Evolutionary conservation across 2,888 invertebrate genomes (phyloP).

Genomic region (Xestobium rufovillosum): DNA sequence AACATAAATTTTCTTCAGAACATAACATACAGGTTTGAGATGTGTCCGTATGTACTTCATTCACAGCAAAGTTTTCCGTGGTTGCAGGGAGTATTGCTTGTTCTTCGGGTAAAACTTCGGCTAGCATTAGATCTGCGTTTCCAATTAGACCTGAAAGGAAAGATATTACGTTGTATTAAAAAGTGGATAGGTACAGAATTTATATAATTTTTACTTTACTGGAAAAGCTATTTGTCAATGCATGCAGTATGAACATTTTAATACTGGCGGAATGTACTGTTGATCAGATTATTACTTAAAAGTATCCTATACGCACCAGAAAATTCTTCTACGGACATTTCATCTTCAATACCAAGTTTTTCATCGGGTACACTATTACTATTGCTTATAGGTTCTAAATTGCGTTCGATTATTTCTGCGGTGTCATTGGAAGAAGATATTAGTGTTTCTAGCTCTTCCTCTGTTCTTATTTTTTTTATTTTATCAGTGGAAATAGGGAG

Average conservation of each 20-base stretch:
- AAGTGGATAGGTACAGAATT: too few relatives aligned
- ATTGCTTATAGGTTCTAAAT: too few relatives aligned
- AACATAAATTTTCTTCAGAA: constrained; percentile 2
- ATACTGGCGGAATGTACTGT: too few relatives aligned
- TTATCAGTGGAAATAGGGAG: constrained; percentile 11
- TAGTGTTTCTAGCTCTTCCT: too few relatives aligned
- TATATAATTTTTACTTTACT: too few relatives aligned
- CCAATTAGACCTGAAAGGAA: constrained; percentile 3
- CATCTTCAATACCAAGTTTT: constrained; percentile 2
- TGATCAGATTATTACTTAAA: too few relatives aligned
- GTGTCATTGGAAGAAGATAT: too few relatives aligned
- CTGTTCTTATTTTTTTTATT: too few relatives aligned
- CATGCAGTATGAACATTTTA: too few relatives aligned
- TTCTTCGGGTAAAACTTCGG: constrained; percentile 4
- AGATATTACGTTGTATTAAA: constrained; percentile 1
- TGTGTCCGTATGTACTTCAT: not conserved
- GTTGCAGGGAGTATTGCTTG: constrained; percentile 5
- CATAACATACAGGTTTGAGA: constrained; percentile 4
- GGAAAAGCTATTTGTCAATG: too few relatives aligned
- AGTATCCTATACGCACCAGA: constrained; percentile 4
- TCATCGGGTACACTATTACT: constrained; percentile 6
- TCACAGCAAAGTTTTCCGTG: constrained; percentile 5
- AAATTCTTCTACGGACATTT: constrained; percentile 3
- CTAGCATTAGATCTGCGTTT: constrained; percentile 1
- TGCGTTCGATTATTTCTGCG: too few relatives aligned